These are phyloP conservation scores for Pteromalus puparum DNA, from an alignment of 1,140 invertebrate genomes.

Conservation along the genomic window DNA sequence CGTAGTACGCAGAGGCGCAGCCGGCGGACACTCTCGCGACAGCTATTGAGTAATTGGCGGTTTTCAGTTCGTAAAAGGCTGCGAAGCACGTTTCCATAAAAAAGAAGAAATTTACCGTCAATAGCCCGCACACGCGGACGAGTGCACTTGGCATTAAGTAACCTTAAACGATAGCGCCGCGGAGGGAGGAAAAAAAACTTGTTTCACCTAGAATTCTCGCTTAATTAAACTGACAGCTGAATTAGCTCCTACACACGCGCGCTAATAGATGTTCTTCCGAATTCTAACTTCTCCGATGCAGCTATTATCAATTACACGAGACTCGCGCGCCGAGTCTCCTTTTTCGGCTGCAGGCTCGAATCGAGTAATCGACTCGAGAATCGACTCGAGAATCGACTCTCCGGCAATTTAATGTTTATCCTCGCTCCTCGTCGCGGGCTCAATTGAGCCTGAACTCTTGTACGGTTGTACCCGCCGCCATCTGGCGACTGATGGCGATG, in stretches of 20 bases:
- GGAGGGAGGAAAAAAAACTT: neutral
- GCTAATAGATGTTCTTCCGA: neutral
- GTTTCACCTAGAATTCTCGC: neutral
- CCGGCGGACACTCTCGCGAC: neutral
- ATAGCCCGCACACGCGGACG: conserved; percentile 59
- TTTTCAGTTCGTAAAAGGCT: conserved; percentile 70
- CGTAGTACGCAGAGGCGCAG: too few species aligned
- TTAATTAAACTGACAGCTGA: conserved; percentile 13
- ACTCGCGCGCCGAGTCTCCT: neutral
- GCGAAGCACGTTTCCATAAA: conserved; percentile 70
- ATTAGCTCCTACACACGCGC: neutral
- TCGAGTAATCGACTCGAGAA: too few species aligned
- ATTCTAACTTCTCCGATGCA: neutral
- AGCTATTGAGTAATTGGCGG: conserved; percentile 72
- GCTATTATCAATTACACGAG: neutral
- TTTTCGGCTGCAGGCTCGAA: neutral
- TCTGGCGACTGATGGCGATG: too few species aligned
- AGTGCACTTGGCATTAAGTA: conserved; percentile 44
- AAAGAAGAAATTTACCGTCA: conserved; percentile 71
- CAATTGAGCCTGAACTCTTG: too few species aligned
- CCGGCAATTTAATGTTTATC: neutral
- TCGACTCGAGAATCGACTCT: neutral
- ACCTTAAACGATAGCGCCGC: neutral
- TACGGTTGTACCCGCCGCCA: too few species aligned
- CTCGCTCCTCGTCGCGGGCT: too few species aligned